Evolutionary conservation across 2,113 vertebrate species (phyloP), one percentile per base, ranked within the genome.

Genomic region (Xyliphius kryptos): DNA sequence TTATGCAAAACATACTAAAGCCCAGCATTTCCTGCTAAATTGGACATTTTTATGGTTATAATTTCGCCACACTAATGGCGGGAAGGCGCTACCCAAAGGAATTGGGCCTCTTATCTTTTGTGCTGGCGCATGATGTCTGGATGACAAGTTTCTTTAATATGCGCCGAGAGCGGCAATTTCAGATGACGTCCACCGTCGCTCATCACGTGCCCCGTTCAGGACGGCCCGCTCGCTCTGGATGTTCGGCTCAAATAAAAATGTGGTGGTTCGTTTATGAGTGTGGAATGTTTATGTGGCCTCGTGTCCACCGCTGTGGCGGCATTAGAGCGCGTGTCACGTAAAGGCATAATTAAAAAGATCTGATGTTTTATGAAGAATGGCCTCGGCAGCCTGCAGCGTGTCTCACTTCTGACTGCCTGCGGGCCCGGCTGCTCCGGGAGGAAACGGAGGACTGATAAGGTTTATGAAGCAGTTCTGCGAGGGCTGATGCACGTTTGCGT

Each of bases 1-100:
- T 95, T 92, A 95, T 92, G 91, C 90, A 95, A 92, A 95, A 92
- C 85, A 89, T 77, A 83, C 86, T 84, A 87, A 92, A 90, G 89
- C 89, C 82, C 81, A 83, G 88, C 83, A 86, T 88, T 91, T 91
- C 85, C 86, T 81, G 86, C 82, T 86, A 89, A 91, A 92, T 91
- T 93, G 87, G 83, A 88, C 86, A 89, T 89, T 89, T 92, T 91
- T 91, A 91, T 90, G 87, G 87, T 91, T 91, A 87, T 90, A 91
- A 92, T 92, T 91, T 91, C 83, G 59, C 83, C 86, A 86, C 87
- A 91, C 88, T 90, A 87, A 90, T 89, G 87, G 86, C 73, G 86
- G 86, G 88, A 75, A 87, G 20, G 57, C 68, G 82, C 79, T 87
- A 86, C 85, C 89, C 88, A 78, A 75, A 80, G 87, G 89, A 85